Evolutionary conservation across 1,140 invertebrate genomes (phyloP).

Genomic region (Pygmarrhopalites habei): DNA sequence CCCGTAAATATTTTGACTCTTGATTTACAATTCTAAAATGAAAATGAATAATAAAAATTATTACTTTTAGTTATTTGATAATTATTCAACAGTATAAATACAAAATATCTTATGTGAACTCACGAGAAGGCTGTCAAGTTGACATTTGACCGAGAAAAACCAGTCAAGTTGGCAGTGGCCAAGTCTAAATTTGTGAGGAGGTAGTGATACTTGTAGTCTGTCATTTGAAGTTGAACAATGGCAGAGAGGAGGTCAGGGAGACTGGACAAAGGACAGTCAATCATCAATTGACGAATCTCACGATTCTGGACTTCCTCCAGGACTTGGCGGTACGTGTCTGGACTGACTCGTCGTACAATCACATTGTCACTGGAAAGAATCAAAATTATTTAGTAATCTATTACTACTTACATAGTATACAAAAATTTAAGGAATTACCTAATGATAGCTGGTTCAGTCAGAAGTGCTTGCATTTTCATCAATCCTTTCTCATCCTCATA

Average conservation of each 20-base stretch:
- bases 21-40: conserved; percentile 42
- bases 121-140: conserved; percentile 35
- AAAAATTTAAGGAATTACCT: too few species aligned
- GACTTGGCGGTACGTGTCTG: conserved; percentile 21
- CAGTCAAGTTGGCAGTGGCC: conserved; percentile 22
- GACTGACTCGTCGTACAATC: conserved; percentile 25
- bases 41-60: too few species aligned
- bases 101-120: too few species aligned
- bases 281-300: conserved; percentile 29
- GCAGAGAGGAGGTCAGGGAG: conserved; percentile 24
- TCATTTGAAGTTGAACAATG: conserved; percentile 59
- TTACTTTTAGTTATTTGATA: too few species aligned
- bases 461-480: conserved; percentile 31
- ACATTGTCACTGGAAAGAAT: too few species aligned
- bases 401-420: too few species aligned
- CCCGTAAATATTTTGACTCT: conserved; percentile 17
- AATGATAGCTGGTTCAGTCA: conserved; percentile 25
- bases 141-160: conserved; percentile 28
- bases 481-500: conserved; percentile 36
- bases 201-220: conserved; percentile 63
- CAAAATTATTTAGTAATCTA: too few species aligned
- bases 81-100: too few species aligned
- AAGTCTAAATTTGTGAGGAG: conserved; percentile 56
- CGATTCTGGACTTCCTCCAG: conserved; percentile 28
- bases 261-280: conserved; percentile 33